Percentiles rank a stretch among this genome's conserved stretches.
Evolutionary conservation across 2,113 vertebrate species (phyloP).

Genomic region (Herpetotheres cachinnans): DNA sequence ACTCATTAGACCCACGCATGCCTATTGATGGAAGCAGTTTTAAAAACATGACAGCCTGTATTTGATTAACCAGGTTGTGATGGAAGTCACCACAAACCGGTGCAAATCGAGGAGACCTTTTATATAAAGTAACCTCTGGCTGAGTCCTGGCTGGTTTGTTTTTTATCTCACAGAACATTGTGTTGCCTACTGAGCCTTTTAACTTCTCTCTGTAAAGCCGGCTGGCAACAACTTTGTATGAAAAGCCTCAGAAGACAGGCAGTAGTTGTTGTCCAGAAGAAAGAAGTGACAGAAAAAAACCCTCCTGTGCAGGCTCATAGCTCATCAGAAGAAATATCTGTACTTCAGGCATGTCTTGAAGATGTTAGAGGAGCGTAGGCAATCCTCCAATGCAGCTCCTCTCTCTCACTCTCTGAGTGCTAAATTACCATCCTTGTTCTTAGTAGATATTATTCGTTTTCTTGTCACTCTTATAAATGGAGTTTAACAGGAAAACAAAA

Average conservation of each 20-base stretch:
- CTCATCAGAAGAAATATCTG: not conserved
- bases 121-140: not conserved
- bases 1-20: not conserved
- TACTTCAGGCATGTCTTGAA: not conserved
- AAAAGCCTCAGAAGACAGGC: not conserved
- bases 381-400: not conserved
- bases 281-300: not conserved
- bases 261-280: not conserved
- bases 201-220: not conserved
- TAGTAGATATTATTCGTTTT: conserved; percentile 43
- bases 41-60: not conserved
- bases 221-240: not conserved
- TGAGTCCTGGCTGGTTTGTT: not conserved
- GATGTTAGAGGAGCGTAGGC: not conserved
- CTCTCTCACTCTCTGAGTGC: not conserved
- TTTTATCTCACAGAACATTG: not conserved
- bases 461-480: conserved; percentile 45
- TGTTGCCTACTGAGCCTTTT: not conserved
- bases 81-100: not conserved
- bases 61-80: not conserved
- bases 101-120: not conserved
- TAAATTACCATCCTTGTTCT: conserved; percentile 36
- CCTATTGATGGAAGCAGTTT: not conserved
- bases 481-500: conserved; percentile 35
- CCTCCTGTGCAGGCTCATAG: not conserved